Evolutionary conservation across 2,113 vertebrate genomes (phyloP).

Genomic region (Phrynosoma platyrhinos): DNA sequence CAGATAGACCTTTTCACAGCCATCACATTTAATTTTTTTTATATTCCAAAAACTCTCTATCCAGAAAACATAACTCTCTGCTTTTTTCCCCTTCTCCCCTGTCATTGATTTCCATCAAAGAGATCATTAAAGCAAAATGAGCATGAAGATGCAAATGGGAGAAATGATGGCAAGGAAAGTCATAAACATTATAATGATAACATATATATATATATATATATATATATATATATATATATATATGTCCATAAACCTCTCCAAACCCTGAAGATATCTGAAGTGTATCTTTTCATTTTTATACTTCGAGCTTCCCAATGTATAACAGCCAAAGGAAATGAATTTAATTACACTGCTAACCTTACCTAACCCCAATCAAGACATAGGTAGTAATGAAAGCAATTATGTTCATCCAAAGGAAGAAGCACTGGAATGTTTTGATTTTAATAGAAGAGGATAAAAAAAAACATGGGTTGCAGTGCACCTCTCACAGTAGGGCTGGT

Average conservation of each 20-base stretch:
- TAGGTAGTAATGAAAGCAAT: constrained; percentile 69
- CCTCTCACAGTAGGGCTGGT: neutral
- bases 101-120: constrained; percentile 73
- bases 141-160: constrained; percentile 66
- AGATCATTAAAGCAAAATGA: constrained; percentile 79
- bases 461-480: constrained; percentile 43
- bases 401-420: constrained; percentile 52
- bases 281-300: constrained; percentile 72
- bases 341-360: constrained; percentile 73
- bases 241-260: constrained; percentile 76
- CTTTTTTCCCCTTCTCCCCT: constrained; percentile 27
- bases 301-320: constrained; percentile 69
- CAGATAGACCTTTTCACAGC: constrained; percentile 52
- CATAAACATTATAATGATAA: constrained; percentile 80
- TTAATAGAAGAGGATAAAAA: neutral
- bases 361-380: constrained; percentile 69
- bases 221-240: constrained; percentile 64
- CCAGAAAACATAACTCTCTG: constrained; percentile 56
- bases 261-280: constrained; percentile 75
- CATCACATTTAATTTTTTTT: constrained; percentile 56
- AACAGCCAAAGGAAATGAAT: constrained; percentile 78
- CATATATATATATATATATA: constrained; percentile 57
- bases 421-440: constrained; percentile 57
- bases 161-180: constrained; percentile 71
- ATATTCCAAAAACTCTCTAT: constrained; percentile 53